Evolutionary conservation across 2,113 vertebrate species (phyloP).

Genomic region (Scomber colias): DNA sequence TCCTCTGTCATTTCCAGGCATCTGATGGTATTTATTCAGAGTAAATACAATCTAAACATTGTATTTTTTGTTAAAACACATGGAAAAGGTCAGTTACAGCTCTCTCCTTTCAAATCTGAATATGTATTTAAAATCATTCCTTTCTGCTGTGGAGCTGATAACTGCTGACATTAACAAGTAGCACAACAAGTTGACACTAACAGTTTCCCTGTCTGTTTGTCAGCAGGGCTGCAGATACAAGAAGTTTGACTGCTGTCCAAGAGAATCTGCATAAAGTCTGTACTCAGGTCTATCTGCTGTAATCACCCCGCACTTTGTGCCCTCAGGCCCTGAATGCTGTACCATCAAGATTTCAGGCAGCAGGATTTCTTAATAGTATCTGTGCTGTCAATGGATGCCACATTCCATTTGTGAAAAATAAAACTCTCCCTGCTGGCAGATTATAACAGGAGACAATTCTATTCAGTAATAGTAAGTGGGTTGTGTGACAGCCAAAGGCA

Average conservation of each 20-base stretch:
- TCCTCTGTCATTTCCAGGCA: too few relatives aligned
- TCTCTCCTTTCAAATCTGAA: background rate
- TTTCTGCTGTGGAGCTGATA: background rate
- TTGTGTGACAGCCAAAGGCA: constrained; percentile 51
- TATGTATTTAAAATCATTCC: background rate
- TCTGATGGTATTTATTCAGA: background rate
- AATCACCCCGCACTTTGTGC: constrained; percentile 12
- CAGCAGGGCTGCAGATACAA: background rate
- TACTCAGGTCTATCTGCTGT: constrained; percentile 1
- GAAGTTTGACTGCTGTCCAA: constrained; percentile 25
- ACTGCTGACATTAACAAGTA: constrained; percentile 24
- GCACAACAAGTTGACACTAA: constrained; percentile 1
- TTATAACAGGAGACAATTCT: constrained; percentile 41
- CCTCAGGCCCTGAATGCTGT: background rate
- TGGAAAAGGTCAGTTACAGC: background rate
- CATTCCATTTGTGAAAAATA: constrained; percentile 42
- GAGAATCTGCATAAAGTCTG: constrained; percentile 34
- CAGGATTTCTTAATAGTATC: constrained; percentile 16
- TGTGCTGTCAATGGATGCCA: constrained; percentile 36
- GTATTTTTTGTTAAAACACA: background rate
- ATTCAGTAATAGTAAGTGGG: constrained; percentile 35
- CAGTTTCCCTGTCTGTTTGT: background rate
- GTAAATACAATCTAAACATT: too few relatives aligned
- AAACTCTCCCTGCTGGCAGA: constrained; percentile 14
- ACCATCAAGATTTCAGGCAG: constrained; percentile 8